Conservation (phyloP, 2,797 vertebrate genomes). For the Epinephelus coioides region DNA sequence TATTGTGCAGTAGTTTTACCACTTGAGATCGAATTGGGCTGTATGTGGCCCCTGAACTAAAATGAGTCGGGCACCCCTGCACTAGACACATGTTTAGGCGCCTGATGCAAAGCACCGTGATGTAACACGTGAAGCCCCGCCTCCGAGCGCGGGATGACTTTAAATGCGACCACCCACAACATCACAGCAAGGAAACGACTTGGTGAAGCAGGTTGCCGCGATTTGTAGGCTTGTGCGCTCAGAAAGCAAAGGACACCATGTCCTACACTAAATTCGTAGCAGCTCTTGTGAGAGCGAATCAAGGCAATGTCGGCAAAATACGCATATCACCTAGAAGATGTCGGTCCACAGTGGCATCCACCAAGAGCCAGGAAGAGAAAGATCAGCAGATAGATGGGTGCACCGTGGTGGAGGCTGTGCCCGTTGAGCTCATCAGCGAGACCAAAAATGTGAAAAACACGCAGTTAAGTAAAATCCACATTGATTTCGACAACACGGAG, state of each 20-base stretch:
- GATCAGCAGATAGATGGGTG: slow-evolving; percentile 57
- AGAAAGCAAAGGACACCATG: slow-evolving; percentile 61
- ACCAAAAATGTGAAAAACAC: not conserved
- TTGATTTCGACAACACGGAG: slow-evolving; percentile 89
- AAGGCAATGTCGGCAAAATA: slow-evolving; percentile 47
- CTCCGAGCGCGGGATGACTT: not conserved
- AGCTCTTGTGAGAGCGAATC: slow-evolving; percentile 55
- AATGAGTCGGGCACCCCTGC: no score
- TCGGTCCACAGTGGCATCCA: slow-evolving; percentile 76
- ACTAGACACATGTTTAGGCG: not conserved
- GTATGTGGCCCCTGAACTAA: no score
- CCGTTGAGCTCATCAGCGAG: slow-evolving; percentile 74
- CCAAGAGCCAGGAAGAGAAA: slow-evolving; percentile 69
- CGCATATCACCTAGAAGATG: slow-evolving; percentile 60
- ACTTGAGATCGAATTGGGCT: no score
- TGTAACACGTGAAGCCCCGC: slow-evolving; percentile 25
- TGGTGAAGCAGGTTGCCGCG: accelerated
- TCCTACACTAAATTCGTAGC: slow-evolving; percentile 73
- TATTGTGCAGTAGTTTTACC: no score
- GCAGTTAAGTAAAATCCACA: slow-evolving; percentile 48
- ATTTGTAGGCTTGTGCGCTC: accelerated
- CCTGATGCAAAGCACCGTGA: slow-evolving; percentile 14
- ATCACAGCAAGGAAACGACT: accelerated
- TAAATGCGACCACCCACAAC: not conserved
- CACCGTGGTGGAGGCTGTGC: slow-evolving; percentile 68